Evolutionary conservation across 2,113 vertebrate species (phyloP), one percentile per base, ranked within the genome.

Genomic region (Seriola aureovittata): DNA sequence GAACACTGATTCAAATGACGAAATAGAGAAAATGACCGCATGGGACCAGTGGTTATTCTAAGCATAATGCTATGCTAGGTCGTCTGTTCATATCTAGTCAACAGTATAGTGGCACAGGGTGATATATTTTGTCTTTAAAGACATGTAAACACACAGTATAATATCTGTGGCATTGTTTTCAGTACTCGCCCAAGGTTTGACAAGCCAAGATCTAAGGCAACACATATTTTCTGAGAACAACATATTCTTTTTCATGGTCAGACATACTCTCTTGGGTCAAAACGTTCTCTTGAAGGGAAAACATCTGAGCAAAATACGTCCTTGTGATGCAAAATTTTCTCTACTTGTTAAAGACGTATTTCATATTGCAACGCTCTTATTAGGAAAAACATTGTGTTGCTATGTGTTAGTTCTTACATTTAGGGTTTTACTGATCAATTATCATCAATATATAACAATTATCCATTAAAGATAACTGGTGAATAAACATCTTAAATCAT

Each of bases 181-280:
- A 67, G 34, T 21, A 23, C n/a, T 73, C 16, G 16, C 16, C 71
- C 38, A 74, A 72, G 38, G 76, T 74, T 42, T 83, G n/a, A 58
- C 32, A 71, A 69, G 55, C 9, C 34, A 42, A 73, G 48, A 57
- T 1, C 36, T 32, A 52, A 66, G 44, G 40, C 13, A 60, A 32
- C 19, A 52, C 19, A 23, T 71, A 34, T 36, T 84, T 75, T 60
- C 29, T 23, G 13, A 12, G 44, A 59, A 7, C 58, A 70, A n/a
- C 12, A 67, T 48, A 44, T 44, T 80, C 10, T 64, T 58, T 32
- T 29, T 13, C 7, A 71, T 59, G 54, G 59, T 79, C 64, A 73
- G 59, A 71, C 50, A n/a, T 65, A 71, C 38, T 75, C 59, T 58
- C 6, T 25, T 1, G 3, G 50, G 75, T 77, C 85, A 70, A 85